Evolutionary conservation across 2,888 invertebrate species (phyloP).

Genomic region (Chelonus formosanus): DNA sequence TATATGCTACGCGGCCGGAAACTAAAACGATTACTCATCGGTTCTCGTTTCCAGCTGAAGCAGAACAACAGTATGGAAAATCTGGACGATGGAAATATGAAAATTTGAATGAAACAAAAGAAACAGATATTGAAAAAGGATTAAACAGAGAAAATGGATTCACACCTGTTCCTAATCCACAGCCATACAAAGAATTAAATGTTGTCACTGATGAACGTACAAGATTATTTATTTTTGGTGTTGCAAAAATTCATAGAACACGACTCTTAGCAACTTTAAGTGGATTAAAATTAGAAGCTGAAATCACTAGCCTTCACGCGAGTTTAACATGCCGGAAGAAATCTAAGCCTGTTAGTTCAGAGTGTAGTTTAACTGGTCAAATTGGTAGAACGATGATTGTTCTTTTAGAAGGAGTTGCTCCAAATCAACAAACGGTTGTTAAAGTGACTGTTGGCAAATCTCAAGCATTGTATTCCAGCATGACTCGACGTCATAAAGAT

Average conservation of each 20-base stretch:
- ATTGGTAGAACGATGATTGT: conserved; percentile 93
- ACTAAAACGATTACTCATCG: conserved; percentile 89
- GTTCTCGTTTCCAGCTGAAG: conserved; percentile 77
- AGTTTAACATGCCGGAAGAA: conserved; percentile 91
- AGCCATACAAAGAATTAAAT: conserved; percentile 39
- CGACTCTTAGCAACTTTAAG: conserved; percentile 88
- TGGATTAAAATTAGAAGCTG: conserved; percentile 93
- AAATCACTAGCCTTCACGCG: conserved; percentile 90
- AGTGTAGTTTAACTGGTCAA: conserved; percentile 87
- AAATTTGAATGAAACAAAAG: conserved; percentile 68
- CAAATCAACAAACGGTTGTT: conserved; percentile 93
- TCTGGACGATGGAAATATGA: conserved; percentile 68
- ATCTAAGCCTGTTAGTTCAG: conserved; percentile 74
- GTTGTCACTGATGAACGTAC: conserved; percentile 73
- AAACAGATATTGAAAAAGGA: conserved; percentile 69
- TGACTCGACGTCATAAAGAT: conserved; percentile 77
- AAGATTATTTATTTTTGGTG: conserved; percentile 85
- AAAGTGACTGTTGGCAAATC: conserved; percentile 92
- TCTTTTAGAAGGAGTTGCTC: conserved; percentile 87
- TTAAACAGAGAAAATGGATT: conserved; percentile 64
- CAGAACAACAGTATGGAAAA: conserved; percentile 75
- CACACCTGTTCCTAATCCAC: conserved; percentile 63
- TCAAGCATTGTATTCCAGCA: conserved; percentile 89
- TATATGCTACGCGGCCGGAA: conserved; percentile 95
- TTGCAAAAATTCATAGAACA: conserved; percentile 86